Percentiles rank a stretch among this genome's conserved stretches.
phyloP scores from a whole-genome alignment of 1,140 invertebrate genomes.

The Heliconius nattereri region DNA sequence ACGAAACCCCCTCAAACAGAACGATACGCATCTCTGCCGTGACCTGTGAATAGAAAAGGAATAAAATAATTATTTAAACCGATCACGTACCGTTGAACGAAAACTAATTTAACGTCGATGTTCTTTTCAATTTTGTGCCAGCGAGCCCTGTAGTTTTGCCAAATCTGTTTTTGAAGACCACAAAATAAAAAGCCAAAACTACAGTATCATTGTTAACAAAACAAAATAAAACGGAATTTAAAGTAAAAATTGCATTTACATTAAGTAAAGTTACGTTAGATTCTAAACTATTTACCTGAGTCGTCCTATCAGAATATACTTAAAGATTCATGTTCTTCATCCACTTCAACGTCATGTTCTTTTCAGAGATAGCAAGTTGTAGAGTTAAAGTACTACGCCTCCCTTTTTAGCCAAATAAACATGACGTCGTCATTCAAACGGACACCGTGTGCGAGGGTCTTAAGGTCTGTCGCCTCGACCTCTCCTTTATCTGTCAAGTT shows the following conservation, averaged over 20 bases:
- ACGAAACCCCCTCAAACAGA: conserved; percentile 64
- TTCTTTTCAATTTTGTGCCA: conserved; percentile 46
- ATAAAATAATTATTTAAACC: conserved; percentile 67
- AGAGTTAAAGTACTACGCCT: conserved; percentile 56
- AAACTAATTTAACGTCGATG: conserved; percentile 70
- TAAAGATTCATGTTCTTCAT: conserved; percentile 37
- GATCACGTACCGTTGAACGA: conserved; percentile 69
- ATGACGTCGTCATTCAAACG: conserved; percentile 71
- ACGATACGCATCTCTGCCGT: conserved; percentile 70
- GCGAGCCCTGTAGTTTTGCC: conserved; percentile 11
- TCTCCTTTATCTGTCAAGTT: conserved; percentile 68
- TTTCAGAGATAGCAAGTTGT: conserved; percentile 42
- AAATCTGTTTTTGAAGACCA: neutral
- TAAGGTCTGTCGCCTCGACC: conserved; percentile 58
- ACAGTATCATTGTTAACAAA: no score
- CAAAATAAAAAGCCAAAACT: neutral
- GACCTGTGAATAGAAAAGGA: conserved; percentile 53
- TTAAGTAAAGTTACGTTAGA: neutral
- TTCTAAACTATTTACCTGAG: conserved; percentile 32
- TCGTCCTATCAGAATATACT: conserved; percentile 38
- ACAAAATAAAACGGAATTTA: conserved; percentile 5
- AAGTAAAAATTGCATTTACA: conserved; percentile 3
- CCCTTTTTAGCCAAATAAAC: conserved; percentile 73
- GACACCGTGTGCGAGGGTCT: conserved; percentile 51
- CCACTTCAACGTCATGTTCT: conserved; percentile 30